Evolutionary conservation across 2,797 vertebrate species (phyloP).

Genomic region (Tragopan temminckii): DNA sequence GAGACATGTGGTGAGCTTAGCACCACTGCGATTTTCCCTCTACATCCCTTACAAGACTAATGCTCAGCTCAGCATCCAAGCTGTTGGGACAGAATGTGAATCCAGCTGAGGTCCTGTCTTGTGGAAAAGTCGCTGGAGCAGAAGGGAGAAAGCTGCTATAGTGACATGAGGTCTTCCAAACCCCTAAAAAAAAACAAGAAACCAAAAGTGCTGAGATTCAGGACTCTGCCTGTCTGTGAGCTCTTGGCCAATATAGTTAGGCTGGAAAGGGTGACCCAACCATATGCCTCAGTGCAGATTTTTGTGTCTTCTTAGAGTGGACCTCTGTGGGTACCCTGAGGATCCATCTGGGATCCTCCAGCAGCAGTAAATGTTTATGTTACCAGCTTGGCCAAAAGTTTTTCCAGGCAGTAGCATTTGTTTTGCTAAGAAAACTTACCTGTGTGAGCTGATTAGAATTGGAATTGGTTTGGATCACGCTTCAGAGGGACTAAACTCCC

Average conservation of each 20-base stretch:
- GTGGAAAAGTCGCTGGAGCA: not conserved
- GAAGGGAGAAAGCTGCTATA: fast-evolving
- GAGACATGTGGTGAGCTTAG: not conserved
- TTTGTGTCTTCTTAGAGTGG: not conserved
- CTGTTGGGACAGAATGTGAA: fast-evolving
- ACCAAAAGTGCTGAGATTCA: not conserved
- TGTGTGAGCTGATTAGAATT: not conserved
- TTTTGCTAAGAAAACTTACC: not conserved
- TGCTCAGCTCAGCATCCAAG: not conserved
- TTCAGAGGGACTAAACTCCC: not conserved
- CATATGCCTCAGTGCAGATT: not conserved
- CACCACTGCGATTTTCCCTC: not conserved
- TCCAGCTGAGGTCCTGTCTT: not conserved
- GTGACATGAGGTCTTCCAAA: not conserved
- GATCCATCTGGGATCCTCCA: not conserved
- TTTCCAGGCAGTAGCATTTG: not conserved
- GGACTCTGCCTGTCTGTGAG: not conserved
- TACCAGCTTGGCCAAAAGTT: not conserved
- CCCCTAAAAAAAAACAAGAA: not conserved
- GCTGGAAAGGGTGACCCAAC: not conserved
- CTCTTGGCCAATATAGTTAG: not conserved
- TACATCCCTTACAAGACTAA: fast-evolving
- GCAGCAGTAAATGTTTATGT: not conserved
- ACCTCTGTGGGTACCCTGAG: not conserved
- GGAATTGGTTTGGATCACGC: not conserved